Evolutionary conservation across 2,888 invertebrate species (phyloP), one percentile per base, ranked within the genome.

Genomic region (Heliconius sara): DNA sequence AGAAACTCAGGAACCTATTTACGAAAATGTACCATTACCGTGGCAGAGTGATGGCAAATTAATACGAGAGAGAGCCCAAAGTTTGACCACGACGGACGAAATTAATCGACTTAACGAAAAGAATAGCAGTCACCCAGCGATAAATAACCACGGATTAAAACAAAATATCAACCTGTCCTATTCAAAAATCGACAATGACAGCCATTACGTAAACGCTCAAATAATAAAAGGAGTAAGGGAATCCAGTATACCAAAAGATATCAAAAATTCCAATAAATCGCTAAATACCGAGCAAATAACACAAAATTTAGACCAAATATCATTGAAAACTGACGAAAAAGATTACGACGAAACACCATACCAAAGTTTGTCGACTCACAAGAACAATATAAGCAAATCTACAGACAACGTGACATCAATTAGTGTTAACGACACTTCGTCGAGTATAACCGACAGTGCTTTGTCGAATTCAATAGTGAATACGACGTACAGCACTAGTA

Each of bases 21-120:
- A 98, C 89, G 97, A 98, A 87, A 98, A 98, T 89, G 97, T 98
- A 12, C 97, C 97, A 0, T 88, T 97, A 47, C 96, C 97, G 0
- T 97, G 97, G 96, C 96, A 96, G 70, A 91, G 87, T 82, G 93
- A 93, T 12, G 75, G 89, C 2, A 89, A 89, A 63, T 82, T 87
- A 0, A 90, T 90, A 87, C 86, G 95, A n/a, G 92, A 94, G 72
- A 90, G 96, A 60, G 96, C 97, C 5, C 97, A 97, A 60, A 97
- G 97, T 84, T 95, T 97, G 47, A 97, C 97, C 73, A 97, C 97
- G 0, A 97, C 97, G 0, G 97, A 97, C 13, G 97, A 97, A 78
- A 95, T 96, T 9, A 93, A 94, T 7, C 86, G 95, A 80, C 85
- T 95, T 0, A 94, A 93, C 85, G 92, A 95, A 86, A 82, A 94